Evolutionary conservation across 2,113 vertebrate genomes (phyloP), one percentile per base, ranked within the genome.

Genomic region (Bothrops jararaca): DNA sequence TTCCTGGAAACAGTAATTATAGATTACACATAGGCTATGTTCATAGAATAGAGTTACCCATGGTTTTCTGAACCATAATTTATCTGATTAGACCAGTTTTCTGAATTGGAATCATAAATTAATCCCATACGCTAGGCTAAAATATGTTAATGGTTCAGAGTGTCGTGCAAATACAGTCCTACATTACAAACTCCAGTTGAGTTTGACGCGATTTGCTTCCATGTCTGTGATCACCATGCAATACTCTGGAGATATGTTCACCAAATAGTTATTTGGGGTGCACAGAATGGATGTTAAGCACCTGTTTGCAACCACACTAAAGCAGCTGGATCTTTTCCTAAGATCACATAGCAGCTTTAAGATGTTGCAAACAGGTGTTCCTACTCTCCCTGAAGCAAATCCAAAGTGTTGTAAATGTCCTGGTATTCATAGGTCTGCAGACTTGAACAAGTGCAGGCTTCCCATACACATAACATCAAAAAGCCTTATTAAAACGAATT

Each of bases 401-500:
- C 74, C 34, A 80, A 80, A 80, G 39, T 42, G 74, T 39, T 42
- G 34, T 22, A 80, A 80, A 80, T 69, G 15, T 80, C 34, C 74
- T 39, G 34, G 7, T 42, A 80, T 80, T 39, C 34, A 80, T 22
- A 80, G 18, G 74, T 42, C 34, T 90, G 26, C 60, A 90, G 15
- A 20, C 58, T 85, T 89, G 29, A 85, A 58, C 56, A 58, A 92
- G 50, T 39, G 39, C 53, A 45, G 64, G 85, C 88, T 13, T 53
- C 8, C 50, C 29, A 53, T 10, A 15, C 7, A 15, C 6, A 85
- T 92, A 93, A 54, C 0, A 0, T 20, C 12, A 29, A 87, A 20
- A 60, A 92, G 88, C 56, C 45, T 91, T 39, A 26, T 74, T 93
- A 92, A 92, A 88, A 89, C 0, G 0, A 90, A 92, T 85, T 91